These are phyloP conservation scores for Takifugu rubripes DNA, from an alignment of 2,797 vertebrate species.

Conservation along the genomic window DNA sequence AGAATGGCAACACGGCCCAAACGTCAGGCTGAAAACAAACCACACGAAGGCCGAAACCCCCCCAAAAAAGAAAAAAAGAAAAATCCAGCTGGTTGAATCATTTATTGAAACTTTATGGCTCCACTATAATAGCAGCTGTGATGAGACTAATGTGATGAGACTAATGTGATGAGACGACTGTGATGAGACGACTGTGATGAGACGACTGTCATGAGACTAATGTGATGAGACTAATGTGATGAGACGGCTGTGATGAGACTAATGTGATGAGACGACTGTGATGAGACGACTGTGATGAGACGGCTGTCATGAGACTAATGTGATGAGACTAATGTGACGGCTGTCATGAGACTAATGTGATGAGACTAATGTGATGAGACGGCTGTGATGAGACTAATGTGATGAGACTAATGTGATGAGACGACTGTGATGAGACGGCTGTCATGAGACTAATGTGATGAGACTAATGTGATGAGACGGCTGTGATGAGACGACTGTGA, in stretches of 20 bases:
- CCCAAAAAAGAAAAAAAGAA: too few relatives aligned
- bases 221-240: not conserved
- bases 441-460: too few relatives aligned
- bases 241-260: not conserved
- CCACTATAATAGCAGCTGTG: not conserved
- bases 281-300: not conserved
- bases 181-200: not conserved
- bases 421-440: too few relatives aligned
- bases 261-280: not conserved
- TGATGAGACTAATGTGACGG: not conserved
- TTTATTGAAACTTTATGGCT: slow-evolving; percentile 43
- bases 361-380: too few relatives aligned
- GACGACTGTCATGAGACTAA: not conserved
- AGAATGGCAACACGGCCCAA: slow-evolving; percentile 67
- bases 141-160: too few relatives aligned
- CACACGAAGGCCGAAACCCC: slow-evolving; percentile 1
- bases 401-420: too few relatives aligned
- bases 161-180: not conserved
- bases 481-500: too few relatives aligned
- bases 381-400: too few relatives aligned
- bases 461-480: too few relatives aligned
- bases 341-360: too few relatives aligned
- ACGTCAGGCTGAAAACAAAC: slow-evolving; percentile 21
- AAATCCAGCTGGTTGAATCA: slow-evolving; percentile 14
- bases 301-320: too few relatives aligned